phyloP scores from a whole-genome alignment of 1,140 invertebrate genomes.

The Frieseomelitta varia region DNA sequence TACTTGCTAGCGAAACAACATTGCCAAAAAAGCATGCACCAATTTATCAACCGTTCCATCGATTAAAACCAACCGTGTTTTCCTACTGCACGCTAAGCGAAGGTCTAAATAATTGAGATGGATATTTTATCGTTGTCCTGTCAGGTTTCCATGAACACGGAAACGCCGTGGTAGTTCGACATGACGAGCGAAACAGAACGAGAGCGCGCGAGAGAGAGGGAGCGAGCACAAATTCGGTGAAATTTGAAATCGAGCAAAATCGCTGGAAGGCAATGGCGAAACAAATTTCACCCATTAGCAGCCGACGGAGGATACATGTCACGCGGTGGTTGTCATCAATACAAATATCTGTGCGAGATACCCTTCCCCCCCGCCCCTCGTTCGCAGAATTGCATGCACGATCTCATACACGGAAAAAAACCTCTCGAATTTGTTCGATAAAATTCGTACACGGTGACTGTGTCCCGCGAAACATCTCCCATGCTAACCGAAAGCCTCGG shows the following conservation, averaged over 20 bases:
- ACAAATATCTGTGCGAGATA: conserved; percentile 66
- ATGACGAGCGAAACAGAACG: no score
- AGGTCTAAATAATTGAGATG: conserved; percentile 60
- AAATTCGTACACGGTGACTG: not conserved
- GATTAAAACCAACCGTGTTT: conserved; percentile 14
- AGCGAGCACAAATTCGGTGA: conserved; percentile 27
- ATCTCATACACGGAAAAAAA: conserved; percentile 33
- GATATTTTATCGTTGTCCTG: conserved; percentile 56
- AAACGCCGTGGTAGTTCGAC: not conserved
- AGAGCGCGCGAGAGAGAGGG: no score
- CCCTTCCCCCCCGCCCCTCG: conserved; percentile 30
- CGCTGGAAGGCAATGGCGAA: conserved; percentile 60
- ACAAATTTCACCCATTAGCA: conserved; percentile 68
- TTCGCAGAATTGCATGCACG: not conserved
- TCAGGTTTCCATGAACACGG: conserved; percentile 41
- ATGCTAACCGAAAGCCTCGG: not conserved
- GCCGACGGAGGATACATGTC: conserved; percentile 54
- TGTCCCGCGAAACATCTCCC: not conserved
- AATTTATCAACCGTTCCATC: conserved; percentile 1
- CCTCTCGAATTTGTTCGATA: conserved; percentile 39
- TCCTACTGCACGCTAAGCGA: not conserved
- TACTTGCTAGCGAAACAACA: not conserved
- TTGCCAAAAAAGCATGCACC: not conserved
- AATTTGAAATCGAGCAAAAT: conserved; percentile 62
- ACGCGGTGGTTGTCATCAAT: conserved; percentile 63